phyloP scores from a whole-genome alignment of 2,113 vertebrate genomes.

The Brachyhypopomus occidentalis region DNA sequence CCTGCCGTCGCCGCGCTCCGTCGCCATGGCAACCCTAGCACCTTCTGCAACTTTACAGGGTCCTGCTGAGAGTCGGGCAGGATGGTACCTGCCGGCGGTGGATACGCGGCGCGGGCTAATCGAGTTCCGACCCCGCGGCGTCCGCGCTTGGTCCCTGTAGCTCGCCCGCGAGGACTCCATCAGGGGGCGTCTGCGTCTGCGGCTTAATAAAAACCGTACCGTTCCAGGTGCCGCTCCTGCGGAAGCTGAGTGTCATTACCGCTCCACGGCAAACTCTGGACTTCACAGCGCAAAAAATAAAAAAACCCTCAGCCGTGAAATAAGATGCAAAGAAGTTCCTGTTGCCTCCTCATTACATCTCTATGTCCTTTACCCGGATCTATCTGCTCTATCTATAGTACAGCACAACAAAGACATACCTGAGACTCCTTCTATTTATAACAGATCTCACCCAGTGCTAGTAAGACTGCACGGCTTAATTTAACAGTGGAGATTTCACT shows the following conservation, averaged over 20 bases:
- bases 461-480: background rate
- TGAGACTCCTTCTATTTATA: too few species aligned
- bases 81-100: background rate
- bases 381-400: background rate
- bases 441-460: background rate
- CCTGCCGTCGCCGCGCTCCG: background rate
- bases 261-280: background rate
- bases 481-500: background rate
- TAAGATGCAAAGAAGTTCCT: background rate
- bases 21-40: constrained; percentile 45
- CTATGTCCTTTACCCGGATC: background rate
- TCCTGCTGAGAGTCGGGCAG: constrained; percentile 17
- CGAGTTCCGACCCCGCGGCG: background rate
- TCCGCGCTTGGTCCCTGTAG: background rate
- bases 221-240: background rate
- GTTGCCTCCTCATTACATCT: background rate
- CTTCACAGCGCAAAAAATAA: background rate
- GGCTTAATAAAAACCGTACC: too few species aligned
- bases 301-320: too few species aligned
- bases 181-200: background rate
- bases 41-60: constrained; percentile 16
- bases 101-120: background rate
- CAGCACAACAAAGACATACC: background rate
- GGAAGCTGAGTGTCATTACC: background rate
- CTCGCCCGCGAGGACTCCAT: background rate